Conservation (phyloP, 1,140 invertebrate genomes). For the Drosophila ananassae region DNA sequence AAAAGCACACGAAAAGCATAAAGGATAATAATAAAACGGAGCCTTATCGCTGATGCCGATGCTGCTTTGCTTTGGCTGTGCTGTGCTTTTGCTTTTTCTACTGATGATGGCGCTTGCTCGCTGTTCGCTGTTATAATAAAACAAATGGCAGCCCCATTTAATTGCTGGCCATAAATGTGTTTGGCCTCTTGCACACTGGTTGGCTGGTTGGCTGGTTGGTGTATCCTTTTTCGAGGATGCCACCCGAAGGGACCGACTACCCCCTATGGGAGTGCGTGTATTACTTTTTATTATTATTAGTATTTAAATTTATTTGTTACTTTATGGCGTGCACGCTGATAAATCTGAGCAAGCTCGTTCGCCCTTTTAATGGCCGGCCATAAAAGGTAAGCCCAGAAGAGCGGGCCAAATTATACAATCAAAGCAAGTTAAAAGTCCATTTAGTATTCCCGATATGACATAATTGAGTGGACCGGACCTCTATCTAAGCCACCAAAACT, state of each 20-base stretch:
- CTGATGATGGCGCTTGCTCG: conserved; percentile 67
- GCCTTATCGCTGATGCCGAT: conserved; percentile 77
- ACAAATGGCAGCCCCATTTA: conserved; percentile 81
- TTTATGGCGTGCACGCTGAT: conserved; percentile 79
- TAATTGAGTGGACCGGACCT: conserved; percentile 70
- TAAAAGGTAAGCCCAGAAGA: conserved; percentile 74
- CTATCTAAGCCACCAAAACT: conserved; percentile 31
- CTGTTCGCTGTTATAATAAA: conserved; percentile 72
- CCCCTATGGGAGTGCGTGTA: conserved; percentile 46
- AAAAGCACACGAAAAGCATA: conserved; percentile 61
- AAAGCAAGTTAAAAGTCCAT: conserved; percentile 77
- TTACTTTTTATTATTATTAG: conserved; percentile 81
- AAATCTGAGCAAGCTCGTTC: conserved; percentile 71
- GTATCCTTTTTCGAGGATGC: conserved; percentile 65
- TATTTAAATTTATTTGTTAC: conserved; percentile 83
- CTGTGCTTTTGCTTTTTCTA: conserved; percentile 17
- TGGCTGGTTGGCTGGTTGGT: neutral
- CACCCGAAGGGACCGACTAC: conserved; percentile 39
- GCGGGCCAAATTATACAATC: conserved; percentile 60
- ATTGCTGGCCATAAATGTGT: conserved; percentile 81
- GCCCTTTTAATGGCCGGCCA: conserved; percentile 70
- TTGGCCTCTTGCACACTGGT: conserved; percentile 52
- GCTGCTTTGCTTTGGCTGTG: conserved; percentile 31
- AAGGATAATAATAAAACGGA: conserved; percentile 81
- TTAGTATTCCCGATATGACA: conserved; percentile 75